phyloP scores from a whole-genome alignment of 2,113 vertebrate genomes.

The Puffinus mauretanicus region DNA sequence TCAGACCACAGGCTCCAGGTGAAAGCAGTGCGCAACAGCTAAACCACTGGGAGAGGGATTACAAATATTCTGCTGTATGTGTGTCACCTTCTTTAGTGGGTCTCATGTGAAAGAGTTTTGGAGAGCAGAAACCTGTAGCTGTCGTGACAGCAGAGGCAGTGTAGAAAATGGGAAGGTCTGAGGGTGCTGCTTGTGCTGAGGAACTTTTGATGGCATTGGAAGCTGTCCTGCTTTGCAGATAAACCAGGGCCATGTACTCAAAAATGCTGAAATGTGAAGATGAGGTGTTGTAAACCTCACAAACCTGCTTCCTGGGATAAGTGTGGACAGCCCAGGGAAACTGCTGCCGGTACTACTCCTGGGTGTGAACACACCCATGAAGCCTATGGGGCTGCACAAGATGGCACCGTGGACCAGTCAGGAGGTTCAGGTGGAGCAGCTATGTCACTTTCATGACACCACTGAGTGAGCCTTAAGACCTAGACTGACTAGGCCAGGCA shows the following conservation, averaged over 20 bases:
- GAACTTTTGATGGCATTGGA: background rate
- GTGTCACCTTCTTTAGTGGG: background rate
- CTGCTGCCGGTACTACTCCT: accelerated
- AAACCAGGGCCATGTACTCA: background rate
- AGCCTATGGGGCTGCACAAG: background rate
- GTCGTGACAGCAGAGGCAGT: background rate
- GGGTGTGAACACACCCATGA: background rate
- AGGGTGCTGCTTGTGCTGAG: background rate
- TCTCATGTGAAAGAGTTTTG: background rate
- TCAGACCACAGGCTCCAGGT: background rate
- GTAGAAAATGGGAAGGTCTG: background rate
- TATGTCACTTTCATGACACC: accelerated
- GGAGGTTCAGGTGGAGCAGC: background rate
- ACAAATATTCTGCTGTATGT: background rate
- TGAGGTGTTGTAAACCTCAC: background rate
- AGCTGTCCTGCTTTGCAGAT: background rate
- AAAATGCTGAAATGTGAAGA: background rate
- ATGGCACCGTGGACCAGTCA: background rate
- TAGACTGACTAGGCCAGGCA: background rate
- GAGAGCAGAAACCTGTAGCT: background rate
- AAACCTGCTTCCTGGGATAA: background rate
- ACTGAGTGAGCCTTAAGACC: background rate
- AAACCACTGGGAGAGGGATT: background rate
- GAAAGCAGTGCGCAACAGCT: background rate
- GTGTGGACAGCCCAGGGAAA: background rate